phyloP scores from a whole-genome alignment of 2,113 vertebrate genomes.

The Thunnus maccoyii region DNA sequence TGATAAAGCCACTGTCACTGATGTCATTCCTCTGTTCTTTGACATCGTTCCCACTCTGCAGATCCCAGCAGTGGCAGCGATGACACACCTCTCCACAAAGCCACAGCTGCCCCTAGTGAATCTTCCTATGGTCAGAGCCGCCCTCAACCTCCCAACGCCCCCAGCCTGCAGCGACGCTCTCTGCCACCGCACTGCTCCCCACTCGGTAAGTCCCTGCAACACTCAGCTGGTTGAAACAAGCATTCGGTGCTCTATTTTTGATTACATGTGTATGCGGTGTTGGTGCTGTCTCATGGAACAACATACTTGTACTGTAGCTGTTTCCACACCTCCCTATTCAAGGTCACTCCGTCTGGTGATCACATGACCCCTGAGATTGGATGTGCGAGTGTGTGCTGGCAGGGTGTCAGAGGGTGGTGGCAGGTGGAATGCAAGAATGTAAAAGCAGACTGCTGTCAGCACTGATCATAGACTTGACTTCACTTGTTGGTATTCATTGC shows the following conservation, averaged over 20 bases:
- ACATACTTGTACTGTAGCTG: not conserved
- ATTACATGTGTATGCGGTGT: not conserved
- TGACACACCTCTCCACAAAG: slow-evolving; percentile 83
- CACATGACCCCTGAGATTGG: slow-evolving; percentile 5
- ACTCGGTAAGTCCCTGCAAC: slow-evolving; percentile 56
- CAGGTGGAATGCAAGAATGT: slow-evolving; percentile 3
- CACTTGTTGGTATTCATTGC: not conserved
- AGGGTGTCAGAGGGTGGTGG: not conserved
- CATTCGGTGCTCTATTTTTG: no score
- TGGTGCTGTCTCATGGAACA: not conserved
- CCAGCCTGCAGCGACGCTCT: slow-evolving; percentile 85
- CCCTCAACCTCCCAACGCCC: slow-evolving; percentile 74
- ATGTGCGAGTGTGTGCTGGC: slow-evolving; percentile 4
- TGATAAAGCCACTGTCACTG: not conserved
- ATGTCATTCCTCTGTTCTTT: not conserved
- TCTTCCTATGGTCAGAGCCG: slow-evolving; percentile 60
- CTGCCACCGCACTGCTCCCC: slow-evolving; percentile 85
- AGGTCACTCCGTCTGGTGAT: slow-evolving; percentile 6
- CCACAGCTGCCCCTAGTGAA: slow-evolving; percentile 80
- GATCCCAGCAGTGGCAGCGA: slow-evolving; percentile 88
- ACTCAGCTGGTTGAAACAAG: not conserved
- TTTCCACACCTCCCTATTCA: slow-evolving; percentile 1
- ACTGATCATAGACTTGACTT: not conserved
- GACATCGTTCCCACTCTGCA: slow-evolving; percentile 58
- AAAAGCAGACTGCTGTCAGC: not conserved